Base-by-base conservation (phyloP, 1,140 invertebrate species). In the Spodoptera frugiperda region DNA sequence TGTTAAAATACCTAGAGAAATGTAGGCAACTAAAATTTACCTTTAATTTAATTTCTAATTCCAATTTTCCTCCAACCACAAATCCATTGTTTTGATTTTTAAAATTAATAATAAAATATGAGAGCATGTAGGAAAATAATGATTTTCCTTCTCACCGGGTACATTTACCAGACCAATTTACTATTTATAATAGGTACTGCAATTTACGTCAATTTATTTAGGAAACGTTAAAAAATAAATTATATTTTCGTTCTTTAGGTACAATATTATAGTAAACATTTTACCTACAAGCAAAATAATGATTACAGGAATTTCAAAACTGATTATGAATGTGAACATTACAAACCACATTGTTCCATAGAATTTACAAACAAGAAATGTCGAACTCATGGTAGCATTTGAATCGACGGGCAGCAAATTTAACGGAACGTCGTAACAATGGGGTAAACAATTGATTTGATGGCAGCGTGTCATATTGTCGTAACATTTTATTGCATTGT, bases 371-470 rank as follows among this genome's bases (percentile, higher is more conserved):
- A 73, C 55, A 73, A 25, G 39, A 55, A 44, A 55, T 17, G 46
- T 12, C 68, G 53, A 61, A 73, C 39, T 61, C 55, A 61, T 49
- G 14, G 44, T 33, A 70, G 10, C 14, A 33, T 39, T 57, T 55
- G 68, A 46, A 49, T 49, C 25, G 39, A 49, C 55, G 49, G 17
- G 65, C 49, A 70, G 48, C 33, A 73, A 49, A 46, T 61, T 59
- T 61, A 61, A 54, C 54, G 39, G 55, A 73, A 57, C 71, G 21
- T 8, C 48, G 71, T 61, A 73, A 73, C 71, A 73, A 73, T 73
- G 54, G 71, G 46, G 71, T 73, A 59, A 72, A 57, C 54, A 72
- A 72, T 71, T 54, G 53, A 21, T 59, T 55, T 55, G 25, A 72
- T 54, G 25, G 25, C 51, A 51, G 68, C 53, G 55, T 71, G 51